Conservation (phyloP, 2,113 vertebrate genomes). For the Uropsilus gracilis region DNA sequence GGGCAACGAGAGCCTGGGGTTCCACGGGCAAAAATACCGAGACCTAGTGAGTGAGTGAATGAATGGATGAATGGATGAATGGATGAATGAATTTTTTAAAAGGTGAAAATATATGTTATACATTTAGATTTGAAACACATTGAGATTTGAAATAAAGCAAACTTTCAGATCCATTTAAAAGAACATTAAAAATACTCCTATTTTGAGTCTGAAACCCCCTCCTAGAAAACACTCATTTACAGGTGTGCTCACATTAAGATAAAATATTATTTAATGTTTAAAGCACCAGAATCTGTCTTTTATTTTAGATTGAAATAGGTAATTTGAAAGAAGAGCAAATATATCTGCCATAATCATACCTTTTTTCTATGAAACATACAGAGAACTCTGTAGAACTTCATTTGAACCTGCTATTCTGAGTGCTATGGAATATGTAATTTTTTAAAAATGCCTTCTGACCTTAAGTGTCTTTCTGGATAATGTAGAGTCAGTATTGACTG, state of each 20-base stretch:
- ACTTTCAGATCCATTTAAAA: neutral
- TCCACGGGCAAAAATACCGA: no score
- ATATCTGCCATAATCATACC: neutral
- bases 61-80: no score
- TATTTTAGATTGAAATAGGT: neutral
- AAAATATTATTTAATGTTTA: neutral
- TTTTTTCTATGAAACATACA: neutral
- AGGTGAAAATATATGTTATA: no score
- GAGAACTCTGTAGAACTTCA: neutral
- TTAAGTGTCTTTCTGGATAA: neutral
- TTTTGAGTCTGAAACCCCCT: neutral
- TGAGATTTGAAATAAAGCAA: slow-evolving; percentile 33
- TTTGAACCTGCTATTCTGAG: neutral
- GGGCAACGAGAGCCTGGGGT: no score
- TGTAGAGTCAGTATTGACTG: neutral
- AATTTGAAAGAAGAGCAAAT: slow-evolving; percentile 1
- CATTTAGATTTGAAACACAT: no score
- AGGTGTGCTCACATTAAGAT: neutral
- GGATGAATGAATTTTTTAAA: no score
- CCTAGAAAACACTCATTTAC: neutral
- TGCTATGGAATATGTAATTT: neutral
- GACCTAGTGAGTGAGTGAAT: no score
- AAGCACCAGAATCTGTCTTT: neutral
- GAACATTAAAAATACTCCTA: neutral
- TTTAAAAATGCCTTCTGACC: neutral